A percentile compares a stretch with the other conserved stretches of the same genome.
These are phyloP conservation scores for Coregonus suidteri DNA, from an alignment of 2,797 vertebrate genomes.

Conservation along the genomic window DNA sequence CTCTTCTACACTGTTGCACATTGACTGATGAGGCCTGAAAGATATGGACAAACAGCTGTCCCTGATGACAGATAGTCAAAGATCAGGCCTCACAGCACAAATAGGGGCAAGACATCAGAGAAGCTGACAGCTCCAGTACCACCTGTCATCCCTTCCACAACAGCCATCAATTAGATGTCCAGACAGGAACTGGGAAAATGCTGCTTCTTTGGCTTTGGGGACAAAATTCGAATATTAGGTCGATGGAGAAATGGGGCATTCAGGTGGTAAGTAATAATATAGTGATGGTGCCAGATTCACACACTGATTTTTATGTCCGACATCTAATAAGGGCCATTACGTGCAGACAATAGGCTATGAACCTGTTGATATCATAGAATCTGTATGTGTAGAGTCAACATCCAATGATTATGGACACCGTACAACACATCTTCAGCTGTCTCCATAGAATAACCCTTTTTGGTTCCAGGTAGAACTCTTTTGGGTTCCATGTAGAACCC, in stretches of 20 bases:
- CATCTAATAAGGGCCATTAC: background rate
- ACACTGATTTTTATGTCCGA: background rate
- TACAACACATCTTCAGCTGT: too few relatives aligned
- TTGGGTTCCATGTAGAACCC: too few relatives aligned
- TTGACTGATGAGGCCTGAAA: constrained; percentile 33
- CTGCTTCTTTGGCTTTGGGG: background rate
- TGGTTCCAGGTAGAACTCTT: too few relatives aligned
- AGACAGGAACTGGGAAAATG: constrained; percentile 9
- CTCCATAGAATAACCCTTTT: too few relatives aligned
- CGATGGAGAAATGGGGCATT: background rate
- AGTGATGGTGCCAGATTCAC: background rate
- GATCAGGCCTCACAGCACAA: constrained; percentile 31
- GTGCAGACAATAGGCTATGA: background rate
- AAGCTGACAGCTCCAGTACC: constrained; percentile 20
- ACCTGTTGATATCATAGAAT: background rate
- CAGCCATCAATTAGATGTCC: constrained; percentile 32
- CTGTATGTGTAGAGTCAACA: background rate
- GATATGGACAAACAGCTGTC: constrained; percentile 43
- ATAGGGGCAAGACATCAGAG: constrained; percentile 41
- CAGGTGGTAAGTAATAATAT: background rate
- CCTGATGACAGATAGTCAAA: constrained; percentile 37
- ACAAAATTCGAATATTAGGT: background rate
- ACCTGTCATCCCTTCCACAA: constrained; percentile 34
- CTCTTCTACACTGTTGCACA: constrained; percentile 4
- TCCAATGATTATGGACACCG: background rate